phyloP scores from a whole-genome alignment of 2,113 vertebrate species.

The Megaptera novaeangliae region DNA sequence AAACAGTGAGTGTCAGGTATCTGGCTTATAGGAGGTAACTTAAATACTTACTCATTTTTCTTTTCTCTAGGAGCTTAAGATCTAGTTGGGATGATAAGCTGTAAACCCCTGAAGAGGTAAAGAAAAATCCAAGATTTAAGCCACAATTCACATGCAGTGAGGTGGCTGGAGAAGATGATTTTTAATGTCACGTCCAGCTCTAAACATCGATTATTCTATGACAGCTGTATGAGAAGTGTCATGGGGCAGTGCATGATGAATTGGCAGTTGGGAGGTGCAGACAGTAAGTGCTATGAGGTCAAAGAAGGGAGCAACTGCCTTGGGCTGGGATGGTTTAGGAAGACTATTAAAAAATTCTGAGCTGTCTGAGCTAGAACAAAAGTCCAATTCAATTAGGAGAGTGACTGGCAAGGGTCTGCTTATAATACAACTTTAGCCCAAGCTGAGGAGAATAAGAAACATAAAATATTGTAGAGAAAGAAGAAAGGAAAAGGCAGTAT shows the following conservation, averaged over 20 bases:
- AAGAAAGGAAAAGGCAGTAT: slow-evolving; percentile 10
- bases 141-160: not conserved
- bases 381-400: slow-evolving; percentile 45
- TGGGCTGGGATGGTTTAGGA: not conserved
- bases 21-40: not conserved
- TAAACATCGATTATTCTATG: not conserved
- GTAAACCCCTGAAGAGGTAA: not conserved
- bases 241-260: not conserved
- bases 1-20: not conserved
- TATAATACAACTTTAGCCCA: slow-evolving; percentile 27
- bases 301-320: not conserved
- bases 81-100: not conserved
- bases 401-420: not conserved
- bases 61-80: not conserved
- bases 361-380: not conserved
- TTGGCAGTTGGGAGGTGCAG: not conserved
- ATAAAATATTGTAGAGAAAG: not conserved
- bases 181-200: not conserved
- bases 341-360: slow-evolving; percentile 31
- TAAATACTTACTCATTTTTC: not conserved
- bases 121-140: not conserved
- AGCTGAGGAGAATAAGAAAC: not conserved
- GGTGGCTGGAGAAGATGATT: not conserved
- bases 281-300: not conserved
- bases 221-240: not conserved